These are phyloP conservation scores for cat (Felis catus) DNA, from an alignment of 2,113 vertebrate species.

Conservation along the genomic window DNA sequence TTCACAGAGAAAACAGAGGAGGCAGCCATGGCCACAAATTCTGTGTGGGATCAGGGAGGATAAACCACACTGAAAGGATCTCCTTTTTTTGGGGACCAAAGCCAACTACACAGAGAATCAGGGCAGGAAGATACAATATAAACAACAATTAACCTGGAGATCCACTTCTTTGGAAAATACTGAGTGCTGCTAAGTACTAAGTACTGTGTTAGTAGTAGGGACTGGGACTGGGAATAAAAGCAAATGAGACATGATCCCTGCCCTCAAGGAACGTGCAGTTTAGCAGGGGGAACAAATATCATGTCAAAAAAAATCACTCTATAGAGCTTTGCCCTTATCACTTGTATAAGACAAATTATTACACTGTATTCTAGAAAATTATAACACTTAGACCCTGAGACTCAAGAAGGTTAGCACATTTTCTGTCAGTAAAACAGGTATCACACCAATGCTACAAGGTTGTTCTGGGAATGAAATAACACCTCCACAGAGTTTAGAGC, in stretches of 20 bases:
- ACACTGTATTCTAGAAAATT: neutral
- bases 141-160: neutral
- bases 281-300: neutral
- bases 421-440: neutral
- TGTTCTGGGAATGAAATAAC: neutral
- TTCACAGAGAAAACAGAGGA: neutral
- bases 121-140: neutral
- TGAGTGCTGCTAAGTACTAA: neutral
- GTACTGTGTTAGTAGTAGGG: neutral
- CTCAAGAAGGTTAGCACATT: neutral
- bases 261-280: neutral
- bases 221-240: neutral
- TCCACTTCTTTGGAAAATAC: neutral
- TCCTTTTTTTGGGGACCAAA: neutral
- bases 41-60: neutral
- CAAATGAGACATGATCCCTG: neutral
- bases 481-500: neutral
- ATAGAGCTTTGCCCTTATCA: neutral
- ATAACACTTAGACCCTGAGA: neutral
- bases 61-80: neutral
- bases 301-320: neutral
- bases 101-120: neutral
- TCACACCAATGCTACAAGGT: neutral
- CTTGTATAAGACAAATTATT: neutral
- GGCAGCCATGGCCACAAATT: neutral